phyloP scores from a whole-genome alignment of 2,888 invertebrate genomes.

The Conchocele bisecta region DNA sequence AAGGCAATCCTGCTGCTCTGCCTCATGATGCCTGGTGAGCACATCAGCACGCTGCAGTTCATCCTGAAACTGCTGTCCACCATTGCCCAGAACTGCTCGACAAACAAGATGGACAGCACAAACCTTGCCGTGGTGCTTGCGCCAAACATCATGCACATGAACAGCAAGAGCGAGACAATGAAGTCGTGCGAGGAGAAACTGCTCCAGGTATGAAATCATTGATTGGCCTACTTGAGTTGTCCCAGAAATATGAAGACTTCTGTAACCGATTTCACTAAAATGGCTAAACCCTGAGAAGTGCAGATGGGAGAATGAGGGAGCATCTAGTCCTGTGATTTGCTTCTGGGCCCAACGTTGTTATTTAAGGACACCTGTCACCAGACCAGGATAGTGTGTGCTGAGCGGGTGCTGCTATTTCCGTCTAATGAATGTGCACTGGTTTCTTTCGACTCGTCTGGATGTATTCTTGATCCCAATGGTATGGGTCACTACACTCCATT shows the following conservation, averaged over 20 bases:
- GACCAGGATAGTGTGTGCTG: too few species aligned
- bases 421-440: too few species aligned
- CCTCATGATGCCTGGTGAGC: constrained; percentile 89
- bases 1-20: constrained; percentile 88
- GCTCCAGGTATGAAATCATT: constrained; percentile 62
- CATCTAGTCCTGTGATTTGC: too few species aligned
- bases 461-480: too few species aligned
- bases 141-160: constrained; percentile 92
- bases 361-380: too few species aligned
- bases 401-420: too few species aligned
- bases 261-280: not conserved
- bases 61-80: constrained; percentile 89
- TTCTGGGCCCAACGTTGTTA: too few species aligned
- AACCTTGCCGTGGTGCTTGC: constrained; percentile 94
- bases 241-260: not conserved
- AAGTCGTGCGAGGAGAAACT: constrained; percentile 76
- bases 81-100: constrained; percentile 87
- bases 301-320: too few species aligned
- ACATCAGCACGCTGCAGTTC: constrained; percentile 91
- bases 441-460: too few species aligned
- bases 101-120: constrained; percentile 92
- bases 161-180: constrained; percentile 81
- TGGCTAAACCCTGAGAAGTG: not conserved
- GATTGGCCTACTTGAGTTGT: not conserved
- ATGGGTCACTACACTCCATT: too few species aligned